phyloP scores from a whole-genome alignment of 2,113 vertebrate genomes.

The Octodon degus region DNA sequence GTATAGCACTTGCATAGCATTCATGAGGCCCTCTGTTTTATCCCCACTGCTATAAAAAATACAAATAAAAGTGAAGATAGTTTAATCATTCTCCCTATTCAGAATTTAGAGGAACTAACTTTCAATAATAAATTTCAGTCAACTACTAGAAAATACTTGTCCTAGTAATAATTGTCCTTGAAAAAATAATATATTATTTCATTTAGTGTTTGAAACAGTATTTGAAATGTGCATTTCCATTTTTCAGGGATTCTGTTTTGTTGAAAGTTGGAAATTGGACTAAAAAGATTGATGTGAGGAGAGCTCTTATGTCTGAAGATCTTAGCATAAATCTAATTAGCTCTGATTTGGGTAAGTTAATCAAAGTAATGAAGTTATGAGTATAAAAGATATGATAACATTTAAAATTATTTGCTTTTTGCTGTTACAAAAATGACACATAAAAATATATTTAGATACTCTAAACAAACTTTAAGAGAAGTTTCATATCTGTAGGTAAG shows the following conservation, averaged over 20 bases:
- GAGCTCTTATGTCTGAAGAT: slow-evolving; percentile 90
- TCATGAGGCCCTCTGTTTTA: not conserved
- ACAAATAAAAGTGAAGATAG: not conserved
- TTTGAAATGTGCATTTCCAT: slow-evolving; percentile 55
- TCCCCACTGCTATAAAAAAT: not conserved
- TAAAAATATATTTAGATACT: slow-evolving; percentile 53
- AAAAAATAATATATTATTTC: slow-evolving; percentile 59
- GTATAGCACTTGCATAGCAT: not conserved
- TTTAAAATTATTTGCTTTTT: slow-evolving; percentile 56
- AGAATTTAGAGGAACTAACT: slow-evolving; percentile 48
- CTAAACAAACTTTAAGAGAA: slow-evolving; percentile 60
- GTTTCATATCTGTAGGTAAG: slow-evolving; percentile 27
- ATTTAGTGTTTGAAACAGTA: not conserved
- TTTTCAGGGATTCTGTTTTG: slow-evolving; percentile 91
- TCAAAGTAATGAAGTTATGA: slow-evolving; percentile 64
- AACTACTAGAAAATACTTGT: not conserved
- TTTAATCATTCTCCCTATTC: not conserved
- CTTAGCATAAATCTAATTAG: slow-evolving; percentile 95
- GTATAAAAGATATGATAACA: slow-evolving; percentile 59
- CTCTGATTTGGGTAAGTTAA: slow-evolving; percentile 94
- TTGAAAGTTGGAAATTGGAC: slow-evolving; percentile 93
- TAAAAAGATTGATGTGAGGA: slow-evolving; percentile 93
- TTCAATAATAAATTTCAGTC: slow-evolving; percentile 37
- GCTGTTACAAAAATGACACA: slow-evolving; percentile 20
- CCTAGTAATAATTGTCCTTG: not conserved